phyloP scores from a whole-genome alignment of 2,797 vertebrate species.

The Protosalanx chinensis region DNA sequence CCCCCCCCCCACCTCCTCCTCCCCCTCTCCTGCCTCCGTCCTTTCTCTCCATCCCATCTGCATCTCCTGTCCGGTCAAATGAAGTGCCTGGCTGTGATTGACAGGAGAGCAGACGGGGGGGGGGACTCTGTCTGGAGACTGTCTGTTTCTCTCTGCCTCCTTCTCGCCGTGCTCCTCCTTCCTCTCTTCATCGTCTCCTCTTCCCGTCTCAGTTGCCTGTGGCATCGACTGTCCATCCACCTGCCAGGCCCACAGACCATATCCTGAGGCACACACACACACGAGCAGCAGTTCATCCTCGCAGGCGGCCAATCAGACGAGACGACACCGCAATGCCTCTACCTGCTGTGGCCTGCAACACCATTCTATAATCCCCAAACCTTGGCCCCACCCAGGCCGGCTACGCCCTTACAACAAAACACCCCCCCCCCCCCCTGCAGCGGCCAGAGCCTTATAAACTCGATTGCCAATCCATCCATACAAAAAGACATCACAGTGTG shows the following conservation, averaged over 20 bases:
- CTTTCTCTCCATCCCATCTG: not conserved
- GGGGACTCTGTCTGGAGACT: too few species aligned
- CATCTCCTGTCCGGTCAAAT: not conserved
- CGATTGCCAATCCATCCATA: conserved; percentile 15
- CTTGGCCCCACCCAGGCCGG: not conserved
- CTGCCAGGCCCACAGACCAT: too few species aligned
- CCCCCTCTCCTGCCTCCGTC: not conserved
- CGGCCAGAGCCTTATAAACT: conserved; percentile 48
- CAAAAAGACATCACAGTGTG: not conserved
- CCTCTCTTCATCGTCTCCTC: too few species aligned
- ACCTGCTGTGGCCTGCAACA: conserved; percentile 68
- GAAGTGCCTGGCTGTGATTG: too few species aligned
- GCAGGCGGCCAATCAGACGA: too few species aligned
- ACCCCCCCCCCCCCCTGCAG: conserved; percentile 36
- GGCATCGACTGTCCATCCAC: too few species aligned
- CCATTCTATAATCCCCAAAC: conserved; percentile 57
- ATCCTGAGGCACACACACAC: too few species aligned
- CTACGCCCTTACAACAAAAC: not conserved
- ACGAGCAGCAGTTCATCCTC: conserved; percentile 6
- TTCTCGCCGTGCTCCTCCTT: too few species aligned
- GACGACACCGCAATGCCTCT: conserved; percentile 72
- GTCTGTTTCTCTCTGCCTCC: too few species aligned
- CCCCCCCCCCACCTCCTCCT: not conserved
- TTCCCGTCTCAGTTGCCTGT: too few species aligned
- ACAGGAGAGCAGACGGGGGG: too few species aligned